These are phyloP conservation scores for Drosophila lacteicornis DNA, from an alignment of 1,140 invertebrate species.

Conservation along the genomic window DNA sequence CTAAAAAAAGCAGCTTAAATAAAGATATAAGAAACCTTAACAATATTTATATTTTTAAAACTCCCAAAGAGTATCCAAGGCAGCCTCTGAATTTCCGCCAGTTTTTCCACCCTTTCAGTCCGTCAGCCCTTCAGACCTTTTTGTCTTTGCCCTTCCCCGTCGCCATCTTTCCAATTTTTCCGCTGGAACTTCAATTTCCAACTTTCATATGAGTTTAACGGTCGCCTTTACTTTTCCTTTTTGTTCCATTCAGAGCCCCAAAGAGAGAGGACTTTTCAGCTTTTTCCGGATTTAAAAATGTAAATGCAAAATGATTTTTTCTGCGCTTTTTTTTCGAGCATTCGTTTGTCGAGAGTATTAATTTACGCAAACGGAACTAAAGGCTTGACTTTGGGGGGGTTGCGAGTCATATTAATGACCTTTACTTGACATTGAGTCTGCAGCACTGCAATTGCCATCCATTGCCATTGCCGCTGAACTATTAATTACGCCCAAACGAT, in stretches of 20 bases:
- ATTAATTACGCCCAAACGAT: constrained; percentile 73
- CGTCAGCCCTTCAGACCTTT: neutral
- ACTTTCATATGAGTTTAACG: constrained; percentile 67
- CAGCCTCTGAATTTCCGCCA: neutral
- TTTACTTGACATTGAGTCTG: constrained; percentile 67
- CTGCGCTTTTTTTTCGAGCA: neutral
- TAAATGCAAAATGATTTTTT: constrained; percentile 39
- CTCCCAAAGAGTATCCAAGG: constrained; percentile 1
- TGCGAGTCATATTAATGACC: constrained; percentile 64
- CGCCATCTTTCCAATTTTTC: neutral
- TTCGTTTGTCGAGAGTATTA: constrained; percentile 47
- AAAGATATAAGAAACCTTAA: neutral
- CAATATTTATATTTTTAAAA: neutral
- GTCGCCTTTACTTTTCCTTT: constrained; percentile 35
- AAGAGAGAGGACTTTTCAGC: constrained; percentile 7
- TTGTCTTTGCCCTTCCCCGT: neutral
- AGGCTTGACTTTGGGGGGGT: constrained; percentile 46
- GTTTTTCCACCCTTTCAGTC: neutral
- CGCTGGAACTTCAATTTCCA: constrained; percentile 63
- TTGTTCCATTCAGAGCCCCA: constrained; percentile 11
- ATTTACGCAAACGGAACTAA: constrained; percentile 60
- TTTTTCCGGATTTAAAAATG: constrained; percentile 41
- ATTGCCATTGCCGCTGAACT: constrained; percentile 47
- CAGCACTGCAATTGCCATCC: constrained; percentile 43
- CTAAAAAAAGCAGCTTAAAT: neutral